Base-by-base conservation (phyloP, 92 coral and sea anemone species). In the Meandrina meandrites region DNA sequence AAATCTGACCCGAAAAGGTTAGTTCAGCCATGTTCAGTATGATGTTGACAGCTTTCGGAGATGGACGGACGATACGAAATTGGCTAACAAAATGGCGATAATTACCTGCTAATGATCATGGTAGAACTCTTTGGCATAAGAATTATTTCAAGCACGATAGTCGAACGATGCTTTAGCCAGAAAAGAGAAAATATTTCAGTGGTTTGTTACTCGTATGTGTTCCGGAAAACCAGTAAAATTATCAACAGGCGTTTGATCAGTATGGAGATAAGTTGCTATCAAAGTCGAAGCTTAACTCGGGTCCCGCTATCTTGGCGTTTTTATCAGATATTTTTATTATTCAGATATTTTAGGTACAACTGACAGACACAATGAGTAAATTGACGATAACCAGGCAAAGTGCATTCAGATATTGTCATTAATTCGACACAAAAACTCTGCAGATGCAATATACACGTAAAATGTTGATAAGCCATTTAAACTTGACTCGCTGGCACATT, bases 41-140 rank as follows among this genome's bases (percentile, higher is more conserved):
- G 72, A 50, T 84, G 87, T 74, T 36, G 72, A 84, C 70, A 40
- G 60, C 35, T 3, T 28, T 70, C n/a, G 75, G 79, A 73, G 79
- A 73, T 84, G 16, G 56, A 36, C 57, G 80, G 75, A 1, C 14
- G 80, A 81, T 68, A 45, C 14, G 30, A 81, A 68, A 68, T 51
- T 28, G 57, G 77, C 34, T 81, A 68, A 45, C 77, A 68, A 81
- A 81, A 68, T 74, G 50, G 72, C 56, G 80, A 37, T 74, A 56
- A 74, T 84, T 57, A 34, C 45, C 24, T 84, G 24, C 72, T 74
- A 56, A 84, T 72, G 87, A 84, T 74, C 58, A 16, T 32, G 35
- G 19, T 56, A 32, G 37, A 35, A 71, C n/a, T 60, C 5, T 42
- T 14, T 21, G 24, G 56, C n/a, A 32, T n/a, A 50, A 22, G 71